phyloP scores from a whole-genome alignment of 2,113 vertebrate genomes.

The Henicopernis longicauda region DNA sequence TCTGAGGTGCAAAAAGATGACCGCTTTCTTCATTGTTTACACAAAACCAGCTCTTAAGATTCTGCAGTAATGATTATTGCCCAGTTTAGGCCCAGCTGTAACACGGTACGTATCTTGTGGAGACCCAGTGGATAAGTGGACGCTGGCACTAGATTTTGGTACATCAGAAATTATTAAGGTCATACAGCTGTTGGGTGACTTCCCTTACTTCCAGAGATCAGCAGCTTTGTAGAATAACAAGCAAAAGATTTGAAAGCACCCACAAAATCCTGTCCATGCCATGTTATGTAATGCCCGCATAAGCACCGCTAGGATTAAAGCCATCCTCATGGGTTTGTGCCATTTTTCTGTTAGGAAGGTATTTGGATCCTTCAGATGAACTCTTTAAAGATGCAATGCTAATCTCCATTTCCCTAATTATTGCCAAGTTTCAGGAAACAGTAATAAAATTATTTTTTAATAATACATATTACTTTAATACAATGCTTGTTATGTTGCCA shows the following conservation, averaged over 20 bases:
- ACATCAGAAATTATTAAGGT: background rate
- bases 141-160: background rate
- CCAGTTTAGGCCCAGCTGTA: background rate
- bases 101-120: accelerated
- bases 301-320: background rate
- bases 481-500: background rate
- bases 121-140: background rate
- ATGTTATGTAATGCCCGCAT: background rate
- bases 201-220: background rate
- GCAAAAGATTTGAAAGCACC: background rate
- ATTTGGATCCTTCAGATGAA: background rate
- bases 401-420: background rate
- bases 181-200: background rate
- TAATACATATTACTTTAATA: background rate
- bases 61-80: background rate
- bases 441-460: background rate
- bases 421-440: background rate
- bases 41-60: background rate
- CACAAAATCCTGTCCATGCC: background rate
- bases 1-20: background rate
- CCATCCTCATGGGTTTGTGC: background rate
- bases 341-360: background rate
- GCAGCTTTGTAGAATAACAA: background rate
- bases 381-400: background rate
- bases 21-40: background rate